Evolutionary conservation across 2,888 invertebrate species (phyloP).

Genomic region (Tiphia femorata): DNA sequence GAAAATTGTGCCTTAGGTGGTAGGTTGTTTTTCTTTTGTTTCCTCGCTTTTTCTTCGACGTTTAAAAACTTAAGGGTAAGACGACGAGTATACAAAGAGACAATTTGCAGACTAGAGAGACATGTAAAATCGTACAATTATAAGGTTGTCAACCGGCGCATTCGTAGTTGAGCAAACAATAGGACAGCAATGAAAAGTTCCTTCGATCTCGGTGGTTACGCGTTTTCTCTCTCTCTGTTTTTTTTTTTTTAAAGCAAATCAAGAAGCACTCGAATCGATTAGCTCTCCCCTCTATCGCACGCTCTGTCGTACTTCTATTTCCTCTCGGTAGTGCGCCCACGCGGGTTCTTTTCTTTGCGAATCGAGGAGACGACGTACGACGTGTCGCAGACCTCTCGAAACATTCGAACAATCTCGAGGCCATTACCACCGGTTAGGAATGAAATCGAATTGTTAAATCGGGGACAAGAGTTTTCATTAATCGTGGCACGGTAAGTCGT

Average conservation of each 20-base stretch:
- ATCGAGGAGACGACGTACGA: neutral
- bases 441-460: too few relatives aligned
- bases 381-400: too few relatives aligned
- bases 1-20: slow-evolving; percentile 41
- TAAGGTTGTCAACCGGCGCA: slow-evolving; percentile 17
- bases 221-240: slow-evolving; percentile 1
- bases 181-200: slow-evolving; percentile 50
- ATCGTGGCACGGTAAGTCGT: too few relatives aligned
- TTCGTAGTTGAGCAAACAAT: slow-evolving; percentile 54
- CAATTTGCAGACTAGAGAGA: slow-evolving; percentile 20
- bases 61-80: slow-evolving; percentile 35
- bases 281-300: neutral
- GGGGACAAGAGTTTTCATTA: too few relatives aligned
- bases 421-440: too few relatives aligned
- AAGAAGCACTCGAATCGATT: neutral
- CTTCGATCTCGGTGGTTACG: slow-evolving; percentile 26
- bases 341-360: too few relatives aligned
- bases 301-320: neutral
- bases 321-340: neutral
- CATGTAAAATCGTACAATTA: slow-evolving; percentile 23
- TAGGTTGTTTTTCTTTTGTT: too few relatives aligned
- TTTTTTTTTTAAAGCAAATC: neutral
- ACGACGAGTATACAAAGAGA: slow-evolving; percentile 26
- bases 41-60: too few relatives aligned
- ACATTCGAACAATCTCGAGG: too few relatives aligned